Conservation (phyloP, 2,797 vertebrate species). For the Phataginus tetradactyla region DNA sequence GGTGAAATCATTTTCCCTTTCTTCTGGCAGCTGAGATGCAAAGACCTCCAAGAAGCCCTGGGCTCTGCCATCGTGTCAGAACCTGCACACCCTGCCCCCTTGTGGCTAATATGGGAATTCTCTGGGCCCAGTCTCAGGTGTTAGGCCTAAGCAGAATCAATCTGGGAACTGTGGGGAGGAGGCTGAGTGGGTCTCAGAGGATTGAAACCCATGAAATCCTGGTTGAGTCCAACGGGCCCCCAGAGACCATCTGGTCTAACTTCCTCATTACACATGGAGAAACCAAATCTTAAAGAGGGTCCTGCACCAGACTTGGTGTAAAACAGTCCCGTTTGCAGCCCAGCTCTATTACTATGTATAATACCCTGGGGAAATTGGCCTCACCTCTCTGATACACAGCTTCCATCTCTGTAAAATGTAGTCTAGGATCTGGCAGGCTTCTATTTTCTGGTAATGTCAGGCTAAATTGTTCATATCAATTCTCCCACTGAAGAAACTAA, state of each 20-base stretch:
- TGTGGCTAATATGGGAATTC: conserved; percentile 9
- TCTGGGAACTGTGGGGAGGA: neutral
- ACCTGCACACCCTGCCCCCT: conserved; percentile 50
- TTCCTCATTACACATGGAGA: neutral
- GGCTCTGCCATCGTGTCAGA: neutral
- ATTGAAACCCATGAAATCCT: neutral
- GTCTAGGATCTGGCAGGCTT: neutral
- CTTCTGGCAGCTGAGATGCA: neutral
- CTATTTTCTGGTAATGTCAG: neutral
- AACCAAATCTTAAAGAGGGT: neutral
- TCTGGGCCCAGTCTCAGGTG: fast-evolving
- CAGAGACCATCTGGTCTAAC: neutral
- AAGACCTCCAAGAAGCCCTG: neutral
- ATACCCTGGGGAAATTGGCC: neutral
- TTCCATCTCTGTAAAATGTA: neutral
- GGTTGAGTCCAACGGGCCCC: neutral
- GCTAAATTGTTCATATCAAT: neutral
- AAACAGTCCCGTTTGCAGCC: neutral
- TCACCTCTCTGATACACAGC: neutral
- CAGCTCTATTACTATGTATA: neutral
- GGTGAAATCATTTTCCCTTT: neutral
- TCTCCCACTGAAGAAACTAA: neutral
- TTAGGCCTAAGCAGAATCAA: neutral
- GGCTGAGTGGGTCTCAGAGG: neutral
- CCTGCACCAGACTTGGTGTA: neutral